Evolutionary conservation across 2,888 invertebrate species (phyloP), one percentile per base, ranked within the genome.

Genomic region (Brachynemurus nebulosus): DNA sequence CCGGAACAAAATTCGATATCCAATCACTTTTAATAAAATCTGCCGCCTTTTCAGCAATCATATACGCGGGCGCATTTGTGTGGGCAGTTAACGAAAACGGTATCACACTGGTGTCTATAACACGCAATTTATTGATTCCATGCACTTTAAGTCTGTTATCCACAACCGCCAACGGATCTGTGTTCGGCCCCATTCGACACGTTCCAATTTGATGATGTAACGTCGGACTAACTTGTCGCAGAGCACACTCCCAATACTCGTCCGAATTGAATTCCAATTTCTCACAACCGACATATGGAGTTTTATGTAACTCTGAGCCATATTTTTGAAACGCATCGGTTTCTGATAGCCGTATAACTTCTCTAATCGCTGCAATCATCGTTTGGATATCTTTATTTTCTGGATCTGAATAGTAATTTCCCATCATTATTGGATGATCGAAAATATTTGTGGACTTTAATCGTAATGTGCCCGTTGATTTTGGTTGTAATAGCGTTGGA

Each of bases 31-130:
- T 74, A 37, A 81, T 72, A 58, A 81, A 63, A 57, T 81, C 79
- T 0, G 79, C 72, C 2, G 74, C 77, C 56, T 80, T 80, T 59
- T 83, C 81, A 1, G 77, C 83, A 39, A 83, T 74, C 74, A 81
- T 78, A 51, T 76, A 72, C 1, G 77, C 71, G 0, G 80, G 76
- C 1, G 79, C 80, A 58, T 77, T 74, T 1, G 78, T 78, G 55
- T 82, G 80, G 3, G 79, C 77, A 1, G 77, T 72, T 18, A 77
- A 63, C 3, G 76, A 71, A 5, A 70, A 62, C 0, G 81, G 80
- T 52, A 76, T 75, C 23, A 85, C 64, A 51, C 83, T 79, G 4
- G 78, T 74, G 58, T 82, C 82, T 1, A 70, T 78, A 1, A 82
- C 78, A 9, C 82, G 68, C 33, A 82, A 59, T 3, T 64, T 65